Base-by-base conservation (phyloP, 2,888 invertebrate genomes). In the Tiliacea citrago region DNA sequence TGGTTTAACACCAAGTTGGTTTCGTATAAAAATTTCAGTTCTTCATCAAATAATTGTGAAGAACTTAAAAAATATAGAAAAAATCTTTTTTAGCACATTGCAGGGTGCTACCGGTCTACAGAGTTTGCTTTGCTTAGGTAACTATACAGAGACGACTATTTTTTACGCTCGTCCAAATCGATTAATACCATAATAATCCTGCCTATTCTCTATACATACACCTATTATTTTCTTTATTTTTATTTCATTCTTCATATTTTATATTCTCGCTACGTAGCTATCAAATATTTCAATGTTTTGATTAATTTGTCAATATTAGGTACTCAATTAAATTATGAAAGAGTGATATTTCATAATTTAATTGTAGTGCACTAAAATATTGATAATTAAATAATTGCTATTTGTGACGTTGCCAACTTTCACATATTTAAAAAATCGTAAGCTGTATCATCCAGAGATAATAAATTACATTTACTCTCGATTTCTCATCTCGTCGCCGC, bases 391-490 rank as follows among this genome's bases (percentile, higher is more conserved):
- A 47, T 29, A 24, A 53, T 24, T 53, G 18, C 12, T 21, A 29
- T 21, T 29, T 29, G 21, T 5, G 21, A 29, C 21, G 29, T 21
- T 21, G 47, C 63, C 21, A 65, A 29, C 8, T n/a, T 65, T 53
- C 13, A 29, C 21, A 16, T 21, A 49, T 13, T 51, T 6, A 13
- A 57, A 66, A 24, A 24, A 69, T 24, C 6, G 13, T 24, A 21
- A 39, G 9, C 5, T 6, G 9, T 35, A 29, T 13, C 24, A 24
- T 58, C 49, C 18, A 58, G 35, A 65, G 29, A 82, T 77, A 67
- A 24, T 29, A 77, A 67, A 62, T 76, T 58, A 83, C 51, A 68
- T 67, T 67, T 65, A 73, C 35, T 58, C 60, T 70, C 47, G 60
- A 72, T 68, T 80, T 79, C 58, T 74, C 42, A 65, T 55, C 35